These are phyloP conservation scores for Crocuta crocuta DNA, from an alignment of 2,113 vertebrate species.

Conservation along the genomic window DNA sequence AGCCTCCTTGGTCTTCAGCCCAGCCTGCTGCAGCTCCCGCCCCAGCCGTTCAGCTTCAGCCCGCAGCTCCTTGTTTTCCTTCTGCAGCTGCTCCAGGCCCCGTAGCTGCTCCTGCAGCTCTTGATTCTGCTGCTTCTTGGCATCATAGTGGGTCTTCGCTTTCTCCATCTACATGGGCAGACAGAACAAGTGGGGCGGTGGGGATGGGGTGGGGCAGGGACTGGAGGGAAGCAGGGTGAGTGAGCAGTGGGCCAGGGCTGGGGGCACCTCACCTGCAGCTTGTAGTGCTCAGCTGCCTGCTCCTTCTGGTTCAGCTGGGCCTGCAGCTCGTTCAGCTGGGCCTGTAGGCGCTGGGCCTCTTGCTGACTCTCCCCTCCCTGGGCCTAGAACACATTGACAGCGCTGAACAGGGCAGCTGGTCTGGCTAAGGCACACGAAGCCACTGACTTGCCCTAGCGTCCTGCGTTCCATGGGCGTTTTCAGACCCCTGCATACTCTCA, in stretches of 20 bases:
- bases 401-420: not conserved
- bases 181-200: accelerated
- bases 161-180: slow-evolving; percentile 91
- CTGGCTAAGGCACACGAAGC: not conserved
- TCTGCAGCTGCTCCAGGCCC: slow-evolving; percentile 86
- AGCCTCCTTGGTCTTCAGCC: slow-evolving; percentile 85
- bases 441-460: not conserved
- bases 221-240: not conserved
- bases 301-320: slow-evolving; percentile 89
- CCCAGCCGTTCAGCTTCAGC: slow-evolving; percentile 85
- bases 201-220: not conserved
- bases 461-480: not conserved
- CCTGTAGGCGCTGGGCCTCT: slow-evolving; percentile 76
- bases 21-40: slow-evolving; percentile 89
- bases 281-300: slow-evolving; percentile 92
- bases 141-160: slow-evolving; percentile 90
- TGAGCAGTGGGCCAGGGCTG: accelerated
- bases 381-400: slow-evolving; percentile 56
- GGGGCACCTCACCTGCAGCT: slow-evolving; percentile 88
- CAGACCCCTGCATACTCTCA: not conserved
- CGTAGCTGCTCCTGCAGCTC: slow-evolving; percentile 88
- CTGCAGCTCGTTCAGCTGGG: slow-evolving; percentile 86
- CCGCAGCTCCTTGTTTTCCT: slow-evolving; percentile 85
- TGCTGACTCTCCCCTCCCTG: slow-evolving; percentile 84
- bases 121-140: slow-evolving; percentile 93